A percentile compares a stretch with the other conserved stretches of the same genome.
These are phyloP conservation scores for Drosophila melanosoma DNA, from an alignment of 2,888 invertebrate genomes.

Conservation along the genomic window DNA sequence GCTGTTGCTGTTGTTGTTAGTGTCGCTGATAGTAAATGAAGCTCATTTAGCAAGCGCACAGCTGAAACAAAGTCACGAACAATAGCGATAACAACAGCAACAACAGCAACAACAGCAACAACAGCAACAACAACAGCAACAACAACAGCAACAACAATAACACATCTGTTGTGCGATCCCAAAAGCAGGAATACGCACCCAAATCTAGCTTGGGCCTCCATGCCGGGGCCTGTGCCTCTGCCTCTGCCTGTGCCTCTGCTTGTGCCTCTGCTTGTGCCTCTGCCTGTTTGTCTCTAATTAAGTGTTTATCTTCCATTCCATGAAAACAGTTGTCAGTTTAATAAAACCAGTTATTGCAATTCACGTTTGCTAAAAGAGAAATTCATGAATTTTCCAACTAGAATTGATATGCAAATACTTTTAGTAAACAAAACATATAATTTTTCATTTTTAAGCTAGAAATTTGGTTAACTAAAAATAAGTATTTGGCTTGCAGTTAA, in stretches of 20 bases:
- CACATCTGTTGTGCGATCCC: conserved; percentile 45
- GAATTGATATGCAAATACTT: too few species aligned
- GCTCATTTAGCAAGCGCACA: conserved; percentile 50
- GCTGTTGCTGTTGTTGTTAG: not conserved
- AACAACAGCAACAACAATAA: conserved; percentile 38
- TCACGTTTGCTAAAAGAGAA: not conserved
- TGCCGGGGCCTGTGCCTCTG: not conserved
- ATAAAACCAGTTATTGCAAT: conserved; percentile 46
- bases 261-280: not conserved
- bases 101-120: conserved; percentile 21
- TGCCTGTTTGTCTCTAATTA: conserved; percentile 60
- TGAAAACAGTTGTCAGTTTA: conserved; percentile 59
- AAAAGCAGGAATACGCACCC: conserved; percentile 1
- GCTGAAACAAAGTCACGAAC: conserved; percentile 24
- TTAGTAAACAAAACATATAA: not conserved
- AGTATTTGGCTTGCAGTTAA: not conserved
- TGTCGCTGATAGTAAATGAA: conserved; percentile 42
- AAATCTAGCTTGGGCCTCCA: conserved; percentile 10
- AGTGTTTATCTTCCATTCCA: conserved; percentile 75
- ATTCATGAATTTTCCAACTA: conserved; percentile 1
- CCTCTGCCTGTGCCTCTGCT: not conserved
- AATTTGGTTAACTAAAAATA: not conserved
- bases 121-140: conserved; percentile 23
- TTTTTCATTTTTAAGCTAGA: not conserved
- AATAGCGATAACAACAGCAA: conserved; percentile 40